These are phyloP conservation scores for Tholera decimalis DNA, from an alignment of 2,888 invertebrate species.

Conservation along the genomic window DNA sequence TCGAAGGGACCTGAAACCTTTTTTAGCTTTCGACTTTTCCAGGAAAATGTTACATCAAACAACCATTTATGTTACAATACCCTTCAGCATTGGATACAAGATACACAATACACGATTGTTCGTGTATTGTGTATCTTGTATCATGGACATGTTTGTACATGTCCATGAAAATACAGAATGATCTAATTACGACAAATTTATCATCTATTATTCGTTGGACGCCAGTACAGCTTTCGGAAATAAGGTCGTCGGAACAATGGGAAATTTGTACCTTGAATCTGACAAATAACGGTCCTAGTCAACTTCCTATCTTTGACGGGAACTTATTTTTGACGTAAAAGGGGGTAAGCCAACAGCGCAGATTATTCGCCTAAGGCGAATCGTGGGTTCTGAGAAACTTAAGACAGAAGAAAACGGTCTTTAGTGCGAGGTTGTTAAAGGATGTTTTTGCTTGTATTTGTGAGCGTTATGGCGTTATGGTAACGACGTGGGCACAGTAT, in stretches of 20 bases:
- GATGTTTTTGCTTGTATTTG: slow-evolving; percentile 29
- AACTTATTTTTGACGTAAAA: slow-evolving; percentile 66
- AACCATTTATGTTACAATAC: slow-evolving; percentile 33
- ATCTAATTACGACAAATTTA: slow-evolving; percentile 54
- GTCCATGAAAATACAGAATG: slow-evolving; percentile 36
- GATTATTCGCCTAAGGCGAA: slow-evolving; percentile 72
- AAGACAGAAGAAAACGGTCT: slow-evolving; percentile 37
- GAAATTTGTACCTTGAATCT: slow-evolving; percentile 59
- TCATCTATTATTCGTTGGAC: slow-evolving; percentile 43
- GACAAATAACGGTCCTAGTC: slow-evolving; percentile 60
- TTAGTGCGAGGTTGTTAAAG: slow-evolving; percentile 28
- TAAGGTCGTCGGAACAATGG: slow-evolving; percentile 52
- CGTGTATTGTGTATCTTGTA: too few relatives aligned
- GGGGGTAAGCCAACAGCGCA: slow-evolving; percentile 72
- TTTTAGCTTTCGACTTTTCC: slow-evolving; percentile 2
- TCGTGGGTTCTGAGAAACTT: slow-evolving; percentile 45
- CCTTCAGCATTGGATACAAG: slow-evolving; percentile 18
- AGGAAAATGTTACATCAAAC: slow-evolving; percentile 8
- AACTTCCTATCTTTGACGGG: slow-evolving; percentile 59
- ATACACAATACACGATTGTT: slow-evolving; percentile 38
- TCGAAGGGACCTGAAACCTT: neutral
- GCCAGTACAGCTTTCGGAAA: slow-evolving; percentile 31
- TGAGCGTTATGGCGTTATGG: slow-evolving; percentile 28
- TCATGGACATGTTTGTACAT: too few relatives aligned
- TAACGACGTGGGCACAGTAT: slow-evolving; percentile 39